Evolutionary conservation across 1,140 invertebrate species (phyloP).

Genomic region (Euwallacea fornicatus): DNA sequence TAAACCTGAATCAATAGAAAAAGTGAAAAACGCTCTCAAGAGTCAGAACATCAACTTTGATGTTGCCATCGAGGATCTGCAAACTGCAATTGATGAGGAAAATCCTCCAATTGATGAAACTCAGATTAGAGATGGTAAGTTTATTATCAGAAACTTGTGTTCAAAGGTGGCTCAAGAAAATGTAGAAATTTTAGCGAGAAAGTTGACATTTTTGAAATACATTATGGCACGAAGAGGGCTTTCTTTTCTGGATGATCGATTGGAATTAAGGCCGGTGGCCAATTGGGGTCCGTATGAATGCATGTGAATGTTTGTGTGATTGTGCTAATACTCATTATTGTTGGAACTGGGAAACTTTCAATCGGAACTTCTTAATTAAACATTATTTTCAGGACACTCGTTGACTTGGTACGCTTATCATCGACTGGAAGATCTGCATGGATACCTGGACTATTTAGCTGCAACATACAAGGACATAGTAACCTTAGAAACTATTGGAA

Average conservation of each 20-base stretch:
- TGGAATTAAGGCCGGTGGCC: conserved; percentile 61
- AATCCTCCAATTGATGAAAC: conserved; percentile 67
- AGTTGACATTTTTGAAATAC: conserved; percentile 57
- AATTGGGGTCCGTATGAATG: conserved; percentile 57
- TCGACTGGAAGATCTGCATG: conserved; percentile 68
- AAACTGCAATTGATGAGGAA: conserved; percentile 74
- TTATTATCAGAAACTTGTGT: background rate
- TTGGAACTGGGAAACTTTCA: background rate
- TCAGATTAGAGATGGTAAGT: conserved; percentile 71
- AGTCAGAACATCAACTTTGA: conserved; percentile 64
- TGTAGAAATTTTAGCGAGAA: conserved; percentile 54
- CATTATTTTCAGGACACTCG: conserved; percentile 63
- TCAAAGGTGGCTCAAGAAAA: background rate
- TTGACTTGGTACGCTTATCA: conserved; percentile 84
- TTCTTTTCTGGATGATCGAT: conserved; percentile 57
- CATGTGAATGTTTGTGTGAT: conserved; percentile 6
- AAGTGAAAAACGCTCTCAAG: conserved; percentile 58
- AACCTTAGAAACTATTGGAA: conserved; percentile 71
- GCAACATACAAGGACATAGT: conserved; percentile 70
- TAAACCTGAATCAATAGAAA: conserved; percentile 58
- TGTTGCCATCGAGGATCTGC: conserved; percentile 72
- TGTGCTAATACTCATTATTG: conserved; percentile 1
- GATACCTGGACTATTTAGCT: conserved; percentile 74
- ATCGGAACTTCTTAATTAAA: background rate
- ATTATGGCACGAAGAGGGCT: conserved; percentile 58